Evolutionary conservation across 2,797 vertebrate genomes (phyloP), one percentile per base, ranked within the genome.

Genomic region (Neopelma chrysocephalum): DNA sequence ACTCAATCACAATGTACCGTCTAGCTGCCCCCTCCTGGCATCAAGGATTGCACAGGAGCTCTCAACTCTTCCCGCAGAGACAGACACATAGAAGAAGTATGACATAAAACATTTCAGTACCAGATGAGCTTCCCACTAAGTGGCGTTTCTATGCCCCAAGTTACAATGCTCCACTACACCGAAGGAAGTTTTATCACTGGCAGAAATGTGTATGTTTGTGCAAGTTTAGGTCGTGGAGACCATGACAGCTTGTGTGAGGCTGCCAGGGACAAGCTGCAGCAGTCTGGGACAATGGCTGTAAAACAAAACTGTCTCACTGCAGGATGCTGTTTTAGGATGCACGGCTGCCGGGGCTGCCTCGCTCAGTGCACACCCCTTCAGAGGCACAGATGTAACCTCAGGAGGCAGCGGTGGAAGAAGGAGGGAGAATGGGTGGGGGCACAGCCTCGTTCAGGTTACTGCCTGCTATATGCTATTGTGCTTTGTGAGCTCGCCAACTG

Each of bases 291-390:
- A 62, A 31, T 0, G 50, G 62, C 1, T 16, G 48, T 18, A 19
- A n/a, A 54, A 36, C 26, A 58, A 54, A 81, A 64, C 29, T 4
- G 10, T 27, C 53, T 43, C n/a, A 22, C 32, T 23, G 43, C 3
- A 11, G 48, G 36, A 60, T 23, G 53, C 61, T 26, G 12, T 17
- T 29, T 50, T 36, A 66, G 27, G 31, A n/a, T 65, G 62, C 31
- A 8, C 3, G 6, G 27, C 45, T 15, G 47, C 23, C 23, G 9
- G n/a, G 8, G 19, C 65, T 6, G 43, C 47, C 12, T 27, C 8
- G 27, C 40, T 29, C 40, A 2, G 25, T 7, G 3, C 9, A 0
- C 2, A 31, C 31, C 7, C 22, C 61, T 14, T 4, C 38, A 0
- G 2, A 4, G 21, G n/a, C 6, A 38, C 20, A 31, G 73, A 29